These are phyloP conservation scores for Himalopsyche japonica DNA, from an alignment of 2,888 invertebrate species.

Conservation along the genomic window DNA sequence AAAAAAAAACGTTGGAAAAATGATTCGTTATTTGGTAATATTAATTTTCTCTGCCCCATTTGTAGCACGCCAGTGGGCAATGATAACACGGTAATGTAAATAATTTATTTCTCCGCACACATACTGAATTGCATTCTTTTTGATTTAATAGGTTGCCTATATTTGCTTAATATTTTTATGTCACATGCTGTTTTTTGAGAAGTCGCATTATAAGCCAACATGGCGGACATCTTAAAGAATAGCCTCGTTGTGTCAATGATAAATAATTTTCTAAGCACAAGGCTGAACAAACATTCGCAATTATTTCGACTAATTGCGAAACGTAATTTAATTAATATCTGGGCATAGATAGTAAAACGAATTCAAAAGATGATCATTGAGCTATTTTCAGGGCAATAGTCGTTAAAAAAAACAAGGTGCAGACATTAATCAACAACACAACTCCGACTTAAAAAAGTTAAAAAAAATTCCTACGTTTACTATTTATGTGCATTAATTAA, in stretches of 20 bases:
- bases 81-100: background rate
- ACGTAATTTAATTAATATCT: background rate
- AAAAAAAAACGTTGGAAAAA: too few species aligned
- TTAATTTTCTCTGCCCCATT: too few species aligned
- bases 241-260: background rate
- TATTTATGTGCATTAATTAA: too few species aligned
- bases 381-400: too few species aligned
- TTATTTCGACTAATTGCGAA: background rate
- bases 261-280: background rate
- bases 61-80: background rate
- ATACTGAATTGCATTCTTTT: background rate
- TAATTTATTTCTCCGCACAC: background rate
- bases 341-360: background rate
- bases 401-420: too few species aligned
- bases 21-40: too few species aligned
- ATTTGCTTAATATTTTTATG: background rate
- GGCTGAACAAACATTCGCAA: background rate
- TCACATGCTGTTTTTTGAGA: background rate
- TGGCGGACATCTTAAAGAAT: background rate
- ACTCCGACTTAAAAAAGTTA: too few species aligned
- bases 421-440: too few species aligned
- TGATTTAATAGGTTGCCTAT: background rate
- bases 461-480: too few species aligned
- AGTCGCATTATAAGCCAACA: background rate
- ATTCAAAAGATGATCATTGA: too few species aligned